Evolutionary conservation across 2,888 invertebrate species (phyloP).

Genomic region (Xanthia icteritia): DNA sequence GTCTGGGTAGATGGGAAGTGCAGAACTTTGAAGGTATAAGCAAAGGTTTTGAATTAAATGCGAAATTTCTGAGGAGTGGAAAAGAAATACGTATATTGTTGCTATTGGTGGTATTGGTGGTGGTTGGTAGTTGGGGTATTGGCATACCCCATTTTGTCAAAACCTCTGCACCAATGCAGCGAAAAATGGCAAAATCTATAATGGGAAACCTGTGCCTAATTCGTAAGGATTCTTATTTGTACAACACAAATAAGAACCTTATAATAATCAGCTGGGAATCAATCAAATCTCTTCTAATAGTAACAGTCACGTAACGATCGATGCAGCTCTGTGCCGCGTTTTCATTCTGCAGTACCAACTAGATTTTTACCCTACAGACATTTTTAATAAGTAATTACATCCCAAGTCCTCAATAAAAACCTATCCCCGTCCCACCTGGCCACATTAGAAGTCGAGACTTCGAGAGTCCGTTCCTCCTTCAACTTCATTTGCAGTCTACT

Average conservation of each 20-base stretch:
- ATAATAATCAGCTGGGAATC: not conserved
- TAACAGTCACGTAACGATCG: not conserved
- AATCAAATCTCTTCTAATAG: not conserved
- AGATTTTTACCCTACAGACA: not conserved
- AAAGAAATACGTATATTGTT: not conserved
- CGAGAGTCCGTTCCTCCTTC: constrained; percentile 66
- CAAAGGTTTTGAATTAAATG: not conserved
- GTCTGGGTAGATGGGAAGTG: not conserved
- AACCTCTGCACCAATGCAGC: no score
- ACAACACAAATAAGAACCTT: not conserved
- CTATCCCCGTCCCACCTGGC: constrained; percentile 44
- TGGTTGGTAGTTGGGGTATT: no score
- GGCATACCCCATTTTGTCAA: not conserved
- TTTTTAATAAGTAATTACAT: constrained; percentile 40
- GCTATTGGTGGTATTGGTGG: no score
- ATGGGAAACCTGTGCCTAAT: not conserved
- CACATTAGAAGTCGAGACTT: constrained; percentile 63
- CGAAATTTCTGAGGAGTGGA: no score
- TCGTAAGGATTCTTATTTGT: not conserved
- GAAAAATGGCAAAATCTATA: not conserved
- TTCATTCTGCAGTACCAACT: not conserved
- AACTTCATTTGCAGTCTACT: constrained; percentile 85
- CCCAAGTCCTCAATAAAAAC: constrained; percentile 9
- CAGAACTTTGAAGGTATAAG: not conserved
- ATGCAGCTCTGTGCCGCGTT: no score